Conservation (phyloP, 2,113 vertebrate genomes). For the Telmatochromis brachygnathus region DNA sequence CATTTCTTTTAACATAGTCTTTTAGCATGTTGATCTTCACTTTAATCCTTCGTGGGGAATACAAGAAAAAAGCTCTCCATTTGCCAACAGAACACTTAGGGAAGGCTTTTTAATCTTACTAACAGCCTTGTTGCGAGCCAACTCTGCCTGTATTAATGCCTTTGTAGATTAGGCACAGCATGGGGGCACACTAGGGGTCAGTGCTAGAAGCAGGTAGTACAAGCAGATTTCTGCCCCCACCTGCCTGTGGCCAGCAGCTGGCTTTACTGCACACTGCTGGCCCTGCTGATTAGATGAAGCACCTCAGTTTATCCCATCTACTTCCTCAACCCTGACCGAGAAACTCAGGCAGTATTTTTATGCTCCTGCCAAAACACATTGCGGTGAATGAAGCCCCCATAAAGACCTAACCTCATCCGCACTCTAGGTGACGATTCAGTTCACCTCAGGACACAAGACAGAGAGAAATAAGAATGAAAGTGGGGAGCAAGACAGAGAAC, state of each 20-base stretch:
- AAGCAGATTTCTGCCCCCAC: slow-evolving; percentile 25
- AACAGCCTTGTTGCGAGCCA: slow-evolving; percentile 30
- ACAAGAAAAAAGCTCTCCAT: slow-evolving; percentile 19
- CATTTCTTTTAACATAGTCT: slow-evolving; percentile 1
- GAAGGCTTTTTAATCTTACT: background rate
- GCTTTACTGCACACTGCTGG: slow-evolving; percentile 26
- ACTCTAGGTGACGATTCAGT: background rate
- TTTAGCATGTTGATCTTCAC: slow-evolving; percentile 27
- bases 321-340: slow-evolving; percentile 22
- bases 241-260: slow-evolving; percentile 50
- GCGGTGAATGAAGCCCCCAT: background rate
- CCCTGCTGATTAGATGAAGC: slow-evolving; percentile 46
- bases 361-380: slow-evolving; percentile 27
- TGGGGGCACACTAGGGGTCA: slow-evolving; percentile 49
- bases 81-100: slow-evolving; percentile 56
- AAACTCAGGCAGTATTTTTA: slow-evolving; percentile 27
- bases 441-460: background rate
- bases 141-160: slow-evolving; percentile 52
- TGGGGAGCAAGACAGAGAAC: background rate
- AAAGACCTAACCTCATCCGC: background rate
- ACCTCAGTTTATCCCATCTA: slow-evolving; percentile 16
- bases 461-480: background rate
- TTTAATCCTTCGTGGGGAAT: slow-evolving; percentile 43
- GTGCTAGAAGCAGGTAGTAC: slow-evolving; percentile 41
- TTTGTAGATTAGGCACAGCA: slow-evolving; percentile 52